These are phyloP conservation scores for Echinometra lucunter DNA, from an alignment of 53 echinoderm and acorn worm species.

Conservation along the genomic window DNA sequence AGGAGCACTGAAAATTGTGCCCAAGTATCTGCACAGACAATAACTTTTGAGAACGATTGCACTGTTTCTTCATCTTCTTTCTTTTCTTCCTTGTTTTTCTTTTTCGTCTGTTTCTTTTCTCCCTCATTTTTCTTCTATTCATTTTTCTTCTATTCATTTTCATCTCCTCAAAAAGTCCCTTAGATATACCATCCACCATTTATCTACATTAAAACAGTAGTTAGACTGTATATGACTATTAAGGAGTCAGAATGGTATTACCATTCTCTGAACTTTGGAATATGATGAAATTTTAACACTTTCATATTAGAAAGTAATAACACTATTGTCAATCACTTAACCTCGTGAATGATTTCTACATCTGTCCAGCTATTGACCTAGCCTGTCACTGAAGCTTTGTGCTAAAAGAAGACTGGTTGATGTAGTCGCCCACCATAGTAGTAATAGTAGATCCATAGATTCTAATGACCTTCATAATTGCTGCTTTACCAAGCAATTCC, in stretches of 20 bases:
- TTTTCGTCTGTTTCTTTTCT: too few species aligned
- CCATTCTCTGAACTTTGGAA: not conserved
- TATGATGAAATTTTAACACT: not conserved
- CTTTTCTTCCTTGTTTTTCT: too few species aligned
- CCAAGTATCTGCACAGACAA: not conserved
- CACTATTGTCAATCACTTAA: not conserved
- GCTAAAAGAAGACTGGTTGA: conserved; percentile 21
- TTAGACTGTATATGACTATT: too few species aligned
- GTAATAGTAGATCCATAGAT: not conserved
- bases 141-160: too few species aligned
- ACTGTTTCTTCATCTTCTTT: too few species aligned
- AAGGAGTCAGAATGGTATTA: not conserved
- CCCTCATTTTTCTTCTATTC: too few species aligned
- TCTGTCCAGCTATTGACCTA: not conserved
- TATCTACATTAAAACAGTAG: too few species aligned
- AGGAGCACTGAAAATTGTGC: not conserved
- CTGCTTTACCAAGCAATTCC: conserved; percentile 17
- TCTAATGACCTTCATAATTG: not conserved
- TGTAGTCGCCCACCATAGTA: not conserved
- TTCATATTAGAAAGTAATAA: not conserved
- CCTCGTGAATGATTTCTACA: not conserved
- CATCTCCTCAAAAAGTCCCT: too few species aligned
- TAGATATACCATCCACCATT: not conserved
- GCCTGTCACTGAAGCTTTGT: not conserved
- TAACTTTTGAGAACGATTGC: not conserved